Evolutionary conservation across 2,113 vertebrate genomes (phyloP), one percentile per base, ranked within the genome.

Genomic region (Lepus timidus): DNA sequence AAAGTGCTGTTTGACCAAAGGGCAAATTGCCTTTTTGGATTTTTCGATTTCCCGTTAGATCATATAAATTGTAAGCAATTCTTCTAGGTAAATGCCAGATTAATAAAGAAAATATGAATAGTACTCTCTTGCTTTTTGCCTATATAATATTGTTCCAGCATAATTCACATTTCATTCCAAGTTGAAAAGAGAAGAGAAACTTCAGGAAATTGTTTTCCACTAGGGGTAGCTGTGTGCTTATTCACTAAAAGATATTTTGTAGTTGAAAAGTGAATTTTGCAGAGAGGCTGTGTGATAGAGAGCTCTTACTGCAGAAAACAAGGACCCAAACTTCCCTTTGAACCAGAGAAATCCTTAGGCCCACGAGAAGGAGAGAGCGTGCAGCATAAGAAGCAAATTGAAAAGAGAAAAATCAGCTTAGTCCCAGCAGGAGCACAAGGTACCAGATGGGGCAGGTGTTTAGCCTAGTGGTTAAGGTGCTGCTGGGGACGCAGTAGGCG

Each of bases 151-250:
- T 14, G 1, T 65, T 71, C 25, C 12, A 29, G 52, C 5, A 4
- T n/a, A 90, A 39, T 78, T 78, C 52, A 27, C 12, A 33, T 80
- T 86, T 65, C 19, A 92, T 83, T 83, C 52, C 17, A 58, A 52
- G 19, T 71, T 81, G 67, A 88, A 90, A 84, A 39, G 78, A 73
- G 58, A 70, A 86, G 33, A 91, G n/a, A 74, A 93, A 49, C 8
- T 7, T 16, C 33, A 71, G 64, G 75, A 89, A 39, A 51, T 62
- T 75, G 14, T 12, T 90, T 88, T 82, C 95, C 97, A 96, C 95
- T 96, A 97, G 97, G 96, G 95, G 97, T 97, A 94, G 97, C 97
- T 97, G 88, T 96, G 61, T 64, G 84, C 64, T 52, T 51, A 25
- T 58, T 92, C 58, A 52, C 80, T 58, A 25, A 95, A 86, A n/a